Evolutionary conservation across 2,113 vertebrate species (phyloP), one percentile per base, ranked within the genome.

Genomic region (Rhinogobius similis): DNA sequence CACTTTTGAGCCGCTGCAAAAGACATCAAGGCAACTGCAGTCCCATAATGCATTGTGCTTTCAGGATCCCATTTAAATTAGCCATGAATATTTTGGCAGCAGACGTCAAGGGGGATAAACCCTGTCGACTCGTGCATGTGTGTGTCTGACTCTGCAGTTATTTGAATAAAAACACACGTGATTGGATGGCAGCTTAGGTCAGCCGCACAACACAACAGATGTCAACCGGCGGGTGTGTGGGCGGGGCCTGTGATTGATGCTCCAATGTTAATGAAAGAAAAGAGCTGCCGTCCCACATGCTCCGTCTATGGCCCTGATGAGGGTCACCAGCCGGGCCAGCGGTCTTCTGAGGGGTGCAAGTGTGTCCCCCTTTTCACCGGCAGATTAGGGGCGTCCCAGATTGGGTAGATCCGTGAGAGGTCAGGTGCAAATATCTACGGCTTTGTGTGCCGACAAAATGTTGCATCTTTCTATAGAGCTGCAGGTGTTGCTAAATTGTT

Each of bases 371-470:
- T 26, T 72, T 74, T 76, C n/a, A 36, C 70, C 36, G 18, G 32
- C 50, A 84, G 90, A 92, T 92, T 87, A 91, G 71, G 82, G 86
- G 43, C 27, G 76, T 62, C 75, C 77, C 78, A 82, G 79, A 86
- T 89, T 81, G 76, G 70, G 68, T 23, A 53, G 79, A 75, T 78
- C 77, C n/a, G 76, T 79, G 55, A 73, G 76, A 82, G 81, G 77
- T 85, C 81, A 84, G 73, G 68, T 85, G 67, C 44, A 62, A 48
- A n/a, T 53, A 24, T 53, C 20, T 23, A 7, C 1, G n/a, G 56
- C 27, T 61, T 32, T 61, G 56, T 61, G 27, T 36, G 32, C 10
- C 12, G 13, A 41, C 38, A 63, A 23, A 63, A 36, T 18, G 36
- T 21, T 2, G 14, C 53, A 8, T 56, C 4, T 24, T 53, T 56